These are phyloP conservation scores for Drosophila emarginata DNA, from an alignment of 2,888 invertebrate species.

Conservation along the genomic window DNA sequence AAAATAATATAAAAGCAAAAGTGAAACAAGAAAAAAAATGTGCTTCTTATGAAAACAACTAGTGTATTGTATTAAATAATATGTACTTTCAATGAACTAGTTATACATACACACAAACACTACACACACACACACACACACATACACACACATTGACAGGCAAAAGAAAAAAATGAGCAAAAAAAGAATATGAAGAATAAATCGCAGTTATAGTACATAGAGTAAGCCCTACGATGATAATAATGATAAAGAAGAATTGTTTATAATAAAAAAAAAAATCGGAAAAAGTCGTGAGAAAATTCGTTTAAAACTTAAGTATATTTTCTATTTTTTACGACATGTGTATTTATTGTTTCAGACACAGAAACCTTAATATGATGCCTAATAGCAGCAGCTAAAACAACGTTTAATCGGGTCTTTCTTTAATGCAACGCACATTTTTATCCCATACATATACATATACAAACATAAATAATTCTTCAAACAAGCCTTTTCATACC, in stretches of 20 bases:
- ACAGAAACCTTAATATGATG: conserved; percentile 32
- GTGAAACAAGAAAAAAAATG: conserved; percentile 46
- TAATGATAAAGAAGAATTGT: conserved; percentile 38
- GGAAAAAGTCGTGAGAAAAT: conserved; percentile 32
- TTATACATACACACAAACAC: conserved; percentile 39
- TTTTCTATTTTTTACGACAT: conserved; percentile 45
- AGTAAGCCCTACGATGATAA: conserved; percentile 40
- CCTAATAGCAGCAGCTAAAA: conserved; percentile 7
- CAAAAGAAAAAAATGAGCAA: conserved; percentile 18
- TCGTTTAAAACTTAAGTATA: conserved; percentile 48
- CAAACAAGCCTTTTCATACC: conserved; percentile 41
- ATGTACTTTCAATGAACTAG: conserved; percentile 72
- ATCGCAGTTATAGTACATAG: conserved; percentile 45
- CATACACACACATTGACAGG: neutral
- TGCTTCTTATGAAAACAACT: conserved; percentile 70
- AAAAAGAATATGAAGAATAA: conserved; percentile 28
- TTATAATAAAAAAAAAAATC: conserved; percentile 40
- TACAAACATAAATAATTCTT: conserved; percentile 26
- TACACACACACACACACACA: conserved; percentile 35
- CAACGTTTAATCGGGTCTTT: neutral
- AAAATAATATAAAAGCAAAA: conserved; percentile 51
- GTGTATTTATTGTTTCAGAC: conserved; percentile 48
- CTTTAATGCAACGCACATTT: conserved; percentile 34
- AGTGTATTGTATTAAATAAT: conserved; percentile 48
- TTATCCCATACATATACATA: conserved; percentile 14